Conservation (phyloP, 2,113 vertebrate species). For the Acanthisitta chloris region DNA sequence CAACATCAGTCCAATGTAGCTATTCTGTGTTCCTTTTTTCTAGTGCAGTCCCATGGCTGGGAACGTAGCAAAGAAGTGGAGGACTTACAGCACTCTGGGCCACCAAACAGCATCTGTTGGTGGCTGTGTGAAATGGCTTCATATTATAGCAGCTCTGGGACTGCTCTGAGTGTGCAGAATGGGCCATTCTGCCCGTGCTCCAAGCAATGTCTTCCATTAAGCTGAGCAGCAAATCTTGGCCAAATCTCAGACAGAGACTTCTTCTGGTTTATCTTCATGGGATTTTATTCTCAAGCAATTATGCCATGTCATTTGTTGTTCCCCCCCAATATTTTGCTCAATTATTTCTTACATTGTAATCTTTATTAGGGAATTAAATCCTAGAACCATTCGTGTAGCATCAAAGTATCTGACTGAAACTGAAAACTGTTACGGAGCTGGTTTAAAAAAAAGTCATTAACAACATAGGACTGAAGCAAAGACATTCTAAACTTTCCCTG, state of each 20-base stretch:
- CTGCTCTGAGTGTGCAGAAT: not conserved
- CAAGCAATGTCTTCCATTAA: not conserved
- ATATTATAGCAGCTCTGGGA: not conserved
- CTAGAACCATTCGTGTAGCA: not conserved
- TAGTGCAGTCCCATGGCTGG: not conserved
- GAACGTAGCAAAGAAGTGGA: not conserved
- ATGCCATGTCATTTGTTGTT: not conserved
- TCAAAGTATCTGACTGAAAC: conserved; percentile 3
- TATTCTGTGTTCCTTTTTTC: not conserved
- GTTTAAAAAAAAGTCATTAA: conserved; percentile 15
- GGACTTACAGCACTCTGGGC: not conserved
- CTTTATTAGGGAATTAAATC: conserved; percentile 1
- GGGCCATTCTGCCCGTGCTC: not conserved
- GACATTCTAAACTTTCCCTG: not conserved
- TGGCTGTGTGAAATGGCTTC: not conserved
- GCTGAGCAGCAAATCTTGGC: not conserved
- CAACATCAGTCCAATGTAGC: not conserved
- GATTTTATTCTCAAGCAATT: not conserved
- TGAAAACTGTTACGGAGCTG: not conserved
- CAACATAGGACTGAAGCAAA: not conserved
- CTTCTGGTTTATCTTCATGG: not conserved
- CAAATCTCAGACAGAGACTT: not conserved
- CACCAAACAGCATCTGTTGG: not conserved
- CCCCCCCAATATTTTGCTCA: not conserved
- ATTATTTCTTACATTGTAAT: not conserved